These are phyloP conservation scores for Phyllotreta cruciferae DNA, from an alignment of 2,888 invertebrate species.

Conservation along the genomic window DNA sequence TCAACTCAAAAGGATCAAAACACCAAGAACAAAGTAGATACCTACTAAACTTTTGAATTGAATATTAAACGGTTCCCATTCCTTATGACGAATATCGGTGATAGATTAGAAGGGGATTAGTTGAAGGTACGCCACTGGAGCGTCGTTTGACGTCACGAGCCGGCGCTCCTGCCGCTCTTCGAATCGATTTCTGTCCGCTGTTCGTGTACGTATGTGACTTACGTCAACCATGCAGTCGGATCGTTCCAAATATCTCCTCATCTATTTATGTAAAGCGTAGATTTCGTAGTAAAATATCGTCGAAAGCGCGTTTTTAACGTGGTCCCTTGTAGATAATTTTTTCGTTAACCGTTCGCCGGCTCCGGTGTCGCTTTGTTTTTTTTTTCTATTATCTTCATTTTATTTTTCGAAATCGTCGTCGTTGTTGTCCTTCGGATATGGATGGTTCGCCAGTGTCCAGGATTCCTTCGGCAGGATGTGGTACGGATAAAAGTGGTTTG, in stretches of 20 bases:
- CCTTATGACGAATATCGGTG: not conserved
- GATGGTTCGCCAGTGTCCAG: too few relatives aligned
- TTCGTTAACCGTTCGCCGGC: too few relatives aligned
- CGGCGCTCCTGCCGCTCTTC: constrained; percentile 56
- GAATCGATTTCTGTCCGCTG: constrained; percentile 34
- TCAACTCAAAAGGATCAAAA: too few relatives aligned
- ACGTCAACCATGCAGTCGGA: constrained; percentile 51
- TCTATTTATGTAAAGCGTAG: constrained; percentile 49
- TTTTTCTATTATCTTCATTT: not conserved
- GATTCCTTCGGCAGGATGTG: too few relatives aligned
- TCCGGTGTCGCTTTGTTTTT: too few relatives aligned
- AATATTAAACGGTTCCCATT: too few relatives aligned
- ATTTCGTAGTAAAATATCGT: constrained; percentile 33
- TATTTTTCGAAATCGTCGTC: not conserved
- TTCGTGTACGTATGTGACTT: constrained; percentile 46
- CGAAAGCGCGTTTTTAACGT: constrained; percentile 18
- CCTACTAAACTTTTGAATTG: too few relatives aligned
- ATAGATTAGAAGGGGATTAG: not conserved
- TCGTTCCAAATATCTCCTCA: constrained; percentile 47
- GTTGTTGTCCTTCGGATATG: not conserved
- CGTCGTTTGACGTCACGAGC: constrained; percentile 58
- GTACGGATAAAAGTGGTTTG: too few relatives aligned
- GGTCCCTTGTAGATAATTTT: constrained; percentile 1
- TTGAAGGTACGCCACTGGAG: constrained; percentile 36
- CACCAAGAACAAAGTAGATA: too few relatives aligned